Evolutionary conservation across 2,797 vertebrate species (phyloP), one percentile per base, ranked within the genome.

Genomic region (Spinus olivaceus): DNA sequence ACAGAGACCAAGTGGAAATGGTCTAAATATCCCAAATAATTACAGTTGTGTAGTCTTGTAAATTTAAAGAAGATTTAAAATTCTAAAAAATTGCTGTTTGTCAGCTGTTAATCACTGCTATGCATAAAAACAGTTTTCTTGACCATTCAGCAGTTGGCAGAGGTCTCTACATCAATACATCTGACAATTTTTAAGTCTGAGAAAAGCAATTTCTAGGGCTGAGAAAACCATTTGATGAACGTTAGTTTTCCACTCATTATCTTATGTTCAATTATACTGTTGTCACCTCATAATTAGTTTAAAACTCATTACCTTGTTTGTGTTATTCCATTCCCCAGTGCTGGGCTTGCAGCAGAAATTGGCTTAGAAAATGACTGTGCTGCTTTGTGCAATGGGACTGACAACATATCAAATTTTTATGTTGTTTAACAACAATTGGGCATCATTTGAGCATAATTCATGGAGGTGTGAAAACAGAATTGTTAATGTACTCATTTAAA

Each of bases 241-340:
- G 13, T 90, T 80, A 73, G 51, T 90, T 96, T 97, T 97, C 81
- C 53, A 41, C 82, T 94, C 77, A 93, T 96, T 97, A 97, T 87
- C 94, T 81, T 84, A 84, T 65, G 93, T 96, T 94, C 95, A 94
- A 87, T 97, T 95, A 96, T 64, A 96, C 28, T 80, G 95, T 95
- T 97, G 95, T 86, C 87, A 95, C 91, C 77, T 96, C 81, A 88
- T 95, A 96, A 97, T 97, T 94, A 96, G 94, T 89, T 94, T 92
- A 86, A 92, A 96, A 69, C 90, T 97, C 95, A 94, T 96, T 96
- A 93, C 91, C 71, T 95, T 96, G 92, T 90, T 96, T 93, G 70
- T 94, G 89, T 96, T 95, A 95, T 86, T 96, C 82, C 69, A 85
- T 83, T 95, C 95, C 92, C 95, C 42, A 63, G 94, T 70, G 88